Percentiles rank a stretch among this genome's conserved stretches.
Evolutionary conservation across 2,797 vertebrate genomes (phyloP).

Genomic region (Picus viridis): DNA sequence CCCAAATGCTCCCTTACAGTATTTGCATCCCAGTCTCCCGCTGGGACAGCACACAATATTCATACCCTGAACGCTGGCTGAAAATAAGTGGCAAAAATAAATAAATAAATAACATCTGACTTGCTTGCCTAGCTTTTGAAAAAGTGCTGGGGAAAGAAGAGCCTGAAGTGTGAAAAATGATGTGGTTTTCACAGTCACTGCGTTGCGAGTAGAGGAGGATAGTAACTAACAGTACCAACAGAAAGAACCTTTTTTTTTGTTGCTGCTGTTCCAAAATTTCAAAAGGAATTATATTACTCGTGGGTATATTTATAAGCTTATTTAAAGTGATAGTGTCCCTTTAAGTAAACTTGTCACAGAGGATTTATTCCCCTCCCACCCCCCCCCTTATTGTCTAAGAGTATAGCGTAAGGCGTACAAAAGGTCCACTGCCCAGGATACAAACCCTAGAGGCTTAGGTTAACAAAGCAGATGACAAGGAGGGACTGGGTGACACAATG

Average conservation of each 20-base stretch:
- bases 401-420: background rate
- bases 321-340: constrained; percentile 14
- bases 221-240: background rate
- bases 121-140: background rate
- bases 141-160: background rate
- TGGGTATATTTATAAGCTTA: background rate
- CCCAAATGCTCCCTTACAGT: background rate
- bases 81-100: background rate
- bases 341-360: constrained; percentile 48
- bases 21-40: background rate
- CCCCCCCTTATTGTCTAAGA: background rate
- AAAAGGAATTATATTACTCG: background rate
- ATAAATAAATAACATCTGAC: background rate
- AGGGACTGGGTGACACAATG: background rate
- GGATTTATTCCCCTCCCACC: background rate
- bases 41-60: background rate
- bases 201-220: rapidly evolving
- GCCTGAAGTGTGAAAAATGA: background rate
- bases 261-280: background rate
- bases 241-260: too few species aligned
- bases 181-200: background rate
- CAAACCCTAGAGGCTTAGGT: constrained; percentile 21
- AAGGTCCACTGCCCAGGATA: constrained; percentile 16
- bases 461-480: constrained; percentile 28
- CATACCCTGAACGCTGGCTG: background rate